phyloP scores from a whole-genome alignment of 2,113 vertebrate genomes.

The Eclectus roratus region DNA sequence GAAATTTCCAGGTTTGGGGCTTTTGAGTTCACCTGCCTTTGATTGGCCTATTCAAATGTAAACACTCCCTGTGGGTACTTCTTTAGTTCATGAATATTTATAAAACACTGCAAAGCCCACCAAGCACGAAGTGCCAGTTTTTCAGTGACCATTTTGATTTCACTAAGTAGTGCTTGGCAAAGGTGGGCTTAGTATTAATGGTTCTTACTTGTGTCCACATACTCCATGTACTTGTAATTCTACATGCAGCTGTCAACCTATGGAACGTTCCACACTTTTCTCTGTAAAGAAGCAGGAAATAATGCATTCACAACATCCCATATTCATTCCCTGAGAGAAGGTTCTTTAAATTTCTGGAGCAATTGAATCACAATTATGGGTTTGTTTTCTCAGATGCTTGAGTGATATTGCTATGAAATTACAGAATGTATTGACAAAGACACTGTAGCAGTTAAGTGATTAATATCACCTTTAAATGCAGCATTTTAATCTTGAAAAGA shows the following conservation, averaged over 20 bases:
- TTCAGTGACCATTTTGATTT: slow-evolving; percentile 36
- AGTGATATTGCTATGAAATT: neutral
- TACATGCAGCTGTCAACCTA: neutral
- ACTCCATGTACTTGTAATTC: neutral
- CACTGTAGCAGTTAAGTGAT: neutral
- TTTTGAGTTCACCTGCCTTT: slow-evolving; percentile 47
- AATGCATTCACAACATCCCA: neutral
- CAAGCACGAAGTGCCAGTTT: neutral
- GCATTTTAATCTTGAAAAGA: neutral
- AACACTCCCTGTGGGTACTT: slow-evolving; percentile 57
- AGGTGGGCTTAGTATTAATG: neutral
- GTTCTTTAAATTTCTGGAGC: neutral
- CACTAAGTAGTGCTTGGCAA: neutral
- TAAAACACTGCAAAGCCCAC: slow-evolving; percentile 24
- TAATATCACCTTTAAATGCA: neutral
- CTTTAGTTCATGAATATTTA: slow-evolving; percentile 60
- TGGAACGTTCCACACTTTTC: neutral
- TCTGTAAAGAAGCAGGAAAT: neutral
- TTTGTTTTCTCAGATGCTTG: neutral
- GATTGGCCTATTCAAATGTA: slow-evolving; percentile 66
- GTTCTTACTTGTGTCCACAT: neutral
- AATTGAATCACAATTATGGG: neutral
- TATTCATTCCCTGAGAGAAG: neutral
- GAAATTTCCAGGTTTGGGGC: slow-evolving; percentile 55
- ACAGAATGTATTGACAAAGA: neutral